Base-by-base conservation (phyloP, 1,140 invertebrate species). In the Aphidius gifuensis region DNA sequence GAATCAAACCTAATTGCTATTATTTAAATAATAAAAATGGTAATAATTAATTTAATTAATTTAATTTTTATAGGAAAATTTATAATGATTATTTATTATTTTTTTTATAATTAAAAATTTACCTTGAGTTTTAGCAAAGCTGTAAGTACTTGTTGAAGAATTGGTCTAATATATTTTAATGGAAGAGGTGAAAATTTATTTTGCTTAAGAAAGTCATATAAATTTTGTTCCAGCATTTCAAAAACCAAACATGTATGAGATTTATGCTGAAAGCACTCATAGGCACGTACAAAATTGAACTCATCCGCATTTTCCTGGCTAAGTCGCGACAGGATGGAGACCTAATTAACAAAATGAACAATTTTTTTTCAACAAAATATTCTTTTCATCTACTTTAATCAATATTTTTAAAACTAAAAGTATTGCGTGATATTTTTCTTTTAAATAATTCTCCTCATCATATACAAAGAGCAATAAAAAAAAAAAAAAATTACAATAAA, bases 301-400 rank as follows among this genome's bases (percentile, higher is more conserved):
- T 99, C 96, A 80, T 99, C 98, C 68, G 97, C 97, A 88, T 97
- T 99, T 88, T 99, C 97, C 83, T 99, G 96, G 76, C 94, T 97
- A 9, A 99, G 84, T 67, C 96, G 89, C 61, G 95, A 96, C 75
- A 99, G 85, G 81, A 99, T 99, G 78, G 93, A 96, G 68, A 95
- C 92, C 90, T 92, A 73, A 23, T 43, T 38, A 46, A 40, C 8
- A 42, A 40, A 59, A 43, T 53, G 2, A 32, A 32, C 4, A 32
- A 1, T 32, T 32, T 32, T 3, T 32, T 32, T 32, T 32, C 0
- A 1, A 32, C 1, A 32, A 16, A 16, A 16, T 16, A 16, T 16
- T 16, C 16, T 16, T 16, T 16, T 32, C 23, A 2, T 32, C 4
- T 3, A 32, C 23, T 32, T 2, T 32, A 3, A 32, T 32, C 23